Base-by-base conservation (phyloP, 2,797 vertebrate species). In the Lacerta bilineata region DNA sequence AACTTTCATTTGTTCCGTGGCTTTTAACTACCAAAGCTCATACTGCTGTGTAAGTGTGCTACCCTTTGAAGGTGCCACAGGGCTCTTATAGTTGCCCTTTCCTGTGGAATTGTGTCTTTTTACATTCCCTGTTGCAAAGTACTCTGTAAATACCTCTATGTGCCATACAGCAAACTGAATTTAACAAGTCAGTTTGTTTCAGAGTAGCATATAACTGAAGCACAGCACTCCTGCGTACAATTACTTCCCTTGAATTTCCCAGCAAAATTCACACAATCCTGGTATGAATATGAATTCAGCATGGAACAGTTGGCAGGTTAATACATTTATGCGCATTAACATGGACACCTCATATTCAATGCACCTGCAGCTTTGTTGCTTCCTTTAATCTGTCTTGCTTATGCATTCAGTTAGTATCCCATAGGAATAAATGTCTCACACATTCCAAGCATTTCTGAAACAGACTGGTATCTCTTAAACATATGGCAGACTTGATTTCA, bases 281-380 rank as follows among this genome's bases (percentile, higher is more conserved):
- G 29, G 20, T 75, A 91, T 93, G 92, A 80, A 91, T 88, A 46
- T 93, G 90, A 77, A 91, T 87, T 25, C 41, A 86, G 59, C 87
- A 90, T 83, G 87, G 68, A 94, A 89, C 66, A 89, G 86, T 85
- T 76, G 86, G 84, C 91, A 93, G 85, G 90, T 91, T 92, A 88
- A 86, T 93, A 89, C 92, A 92, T 0, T 91, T 83, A 84, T 93
- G 89, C 82, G 69, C 90, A 85, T 92, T 84, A 91, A 94, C 93
- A 93, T 92, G 43, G 87, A 36, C 93, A 90, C 77, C 93, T 94
- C 90, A 78, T 83, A 84, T 87, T 90, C 29, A 90, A 75, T 89
- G 93, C 83, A 90, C 92, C 89, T 92, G 91, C 94, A 91, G 87
- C 95, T 92, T 95, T 91, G 89, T 94, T 87, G 87, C 85, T 87